Conservation (phyloP, 2,797 vertebrate genomes). For the Apodemus agrarius region DNA sequence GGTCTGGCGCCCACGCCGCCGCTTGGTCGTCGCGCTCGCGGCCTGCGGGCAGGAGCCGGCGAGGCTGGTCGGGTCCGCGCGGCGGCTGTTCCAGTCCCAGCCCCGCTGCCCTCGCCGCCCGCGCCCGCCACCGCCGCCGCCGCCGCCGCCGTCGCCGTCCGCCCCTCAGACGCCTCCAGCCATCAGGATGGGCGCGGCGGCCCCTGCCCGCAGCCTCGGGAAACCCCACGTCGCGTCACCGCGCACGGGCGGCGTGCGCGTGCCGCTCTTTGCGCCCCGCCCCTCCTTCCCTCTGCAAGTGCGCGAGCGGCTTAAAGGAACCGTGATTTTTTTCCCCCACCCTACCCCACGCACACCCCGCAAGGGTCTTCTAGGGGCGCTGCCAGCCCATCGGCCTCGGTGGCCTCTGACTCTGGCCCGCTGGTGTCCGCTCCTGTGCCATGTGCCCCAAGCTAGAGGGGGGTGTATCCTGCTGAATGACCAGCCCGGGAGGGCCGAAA, state of each 20-base stretch:
- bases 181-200: conserved; percentile 83
- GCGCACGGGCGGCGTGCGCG: conserved; percentile 70
- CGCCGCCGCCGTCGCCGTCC: conserved; percentile 81
- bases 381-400: neutral
- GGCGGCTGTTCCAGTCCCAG: conserved; percentile 85
- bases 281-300: neutral
- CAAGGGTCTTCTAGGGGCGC: no score
- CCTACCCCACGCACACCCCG: neutral
- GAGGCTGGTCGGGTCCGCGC: conserved; percentile 77
- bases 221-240: conserved; percentile 84
- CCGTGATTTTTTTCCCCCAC: neutral
- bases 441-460: neutral
- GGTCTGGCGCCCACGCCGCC: conserved; percentile 65
- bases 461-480: neutral
- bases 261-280: conserved; percentile 15
- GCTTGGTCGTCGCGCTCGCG: conserved; percentile 46
- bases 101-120: conserved; percentile 80
- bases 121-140: conserved; percentile 79
- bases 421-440: neutral
- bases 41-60: conserved; percentile 77
- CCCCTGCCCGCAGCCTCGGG: conserved; percentile 82
- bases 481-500: neutral
- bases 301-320: conserved; percentile 60
- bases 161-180: conserved; percentile 79
- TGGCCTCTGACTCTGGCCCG: neutral